Base-by-base conservation (phyloP, 2,113 vertebrate species). In the Gymnogyps californianus region DNA sequence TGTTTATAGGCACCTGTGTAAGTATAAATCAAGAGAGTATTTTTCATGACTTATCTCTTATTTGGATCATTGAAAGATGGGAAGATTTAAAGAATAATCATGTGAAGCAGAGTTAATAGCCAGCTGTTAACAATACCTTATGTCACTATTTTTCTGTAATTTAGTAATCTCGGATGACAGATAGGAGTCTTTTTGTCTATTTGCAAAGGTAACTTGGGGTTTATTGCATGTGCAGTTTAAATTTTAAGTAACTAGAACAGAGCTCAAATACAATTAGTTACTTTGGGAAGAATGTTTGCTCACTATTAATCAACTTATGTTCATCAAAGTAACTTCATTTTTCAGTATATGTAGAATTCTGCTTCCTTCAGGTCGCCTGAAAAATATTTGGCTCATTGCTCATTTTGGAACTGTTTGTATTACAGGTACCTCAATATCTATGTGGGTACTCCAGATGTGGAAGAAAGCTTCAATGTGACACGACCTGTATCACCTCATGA, bases 391-490 rank as follows among this genome's bases (percentile, higher is more conserved):
- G 3, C 49, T 94, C 12, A 3, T 52, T 87, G 18, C 8, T 93
- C 25, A 34, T 80, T 80, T 79, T 87, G 34, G 12, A 86, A 67
- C 65, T 78, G 40, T 88, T 83, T 96, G 87, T 85, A 28, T 98
- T 98, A 18, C 96, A 99, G 99, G 89, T 99, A 99, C 94, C 98
- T 99, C 81, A 99, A 99, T 97, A 99, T 99, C 83, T 99, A 99
- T 11, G 99, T 99, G 9, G 99, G 98, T 31, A 99, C 99, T 97
- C 99, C 99, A 79, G 99, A 99, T 91, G 99, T 99, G 44, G 99
- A 99, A 97, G 99, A 99, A 98, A 99, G 99, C 94, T 99, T 99
- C 97, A 99, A 99, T 70, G 99, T 99, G 54, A 99, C 99, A 54
- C 98, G 99, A 91, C 98, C 99, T 4, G 99, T 99, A 15, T 99